Evolutionary conservation across 2,888 invertebrate species (phyloP).

Genomic region (Cactoblastis cactorum): DNA sequence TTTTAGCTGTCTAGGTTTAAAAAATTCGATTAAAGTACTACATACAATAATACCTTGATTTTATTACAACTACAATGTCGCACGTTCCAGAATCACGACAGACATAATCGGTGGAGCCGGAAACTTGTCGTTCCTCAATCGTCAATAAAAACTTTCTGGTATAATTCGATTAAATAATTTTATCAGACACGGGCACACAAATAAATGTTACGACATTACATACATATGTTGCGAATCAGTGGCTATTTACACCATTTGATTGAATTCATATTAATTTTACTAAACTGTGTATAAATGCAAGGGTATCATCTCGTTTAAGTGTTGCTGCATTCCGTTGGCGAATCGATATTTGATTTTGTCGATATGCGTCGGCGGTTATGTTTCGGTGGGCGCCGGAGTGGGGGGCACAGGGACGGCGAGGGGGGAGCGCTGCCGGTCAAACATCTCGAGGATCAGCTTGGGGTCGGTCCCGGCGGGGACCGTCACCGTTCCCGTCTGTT

Average conservation of each 20-base stretch:
- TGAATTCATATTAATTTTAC: slow-evolving; percentile 1
- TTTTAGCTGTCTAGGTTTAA: slow-evolving; percentile 35
- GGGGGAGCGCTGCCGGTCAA: slow-evolving; percentile 71
- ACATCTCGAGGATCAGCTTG: slow-evolving; percentile 78
- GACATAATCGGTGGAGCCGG: slow-evolving; percentile 14
- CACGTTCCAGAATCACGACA: background rate
- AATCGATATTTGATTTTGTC: background rate
- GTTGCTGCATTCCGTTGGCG: background rate
- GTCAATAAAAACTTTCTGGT: slow-evolving; percentile 9
- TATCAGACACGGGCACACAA: too few relatives aligned
- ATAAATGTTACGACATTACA: background rate
- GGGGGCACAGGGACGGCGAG: slow-evolving; percentile 63
- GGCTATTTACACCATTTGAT: slow-evolving; percentile 11
- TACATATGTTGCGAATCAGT: background rate
- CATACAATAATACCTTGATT: slow-evolving; percentile 27
- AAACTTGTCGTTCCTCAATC: background rate
- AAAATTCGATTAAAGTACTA: slow-evolving; percentile 25
- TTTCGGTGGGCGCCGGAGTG: slow-evolving; percentile 40
- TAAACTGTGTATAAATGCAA: slow-evolving; percentile 2
- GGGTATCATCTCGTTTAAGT: background rate
- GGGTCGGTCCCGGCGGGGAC: slow-evolving; percentile 77
- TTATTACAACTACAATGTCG: slow-evolving; percentile 1
- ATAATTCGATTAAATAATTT: too few relatives aligned
- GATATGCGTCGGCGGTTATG: slow-evolving; percentile 30
- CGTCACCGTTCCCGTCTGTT: slow-evolving; percentile 76